These are phyloP conservation scores for Sebastes elongatus DNA, from an alignment of 2,797 vertebrate species.

Conservation along the genomic window DNA sequence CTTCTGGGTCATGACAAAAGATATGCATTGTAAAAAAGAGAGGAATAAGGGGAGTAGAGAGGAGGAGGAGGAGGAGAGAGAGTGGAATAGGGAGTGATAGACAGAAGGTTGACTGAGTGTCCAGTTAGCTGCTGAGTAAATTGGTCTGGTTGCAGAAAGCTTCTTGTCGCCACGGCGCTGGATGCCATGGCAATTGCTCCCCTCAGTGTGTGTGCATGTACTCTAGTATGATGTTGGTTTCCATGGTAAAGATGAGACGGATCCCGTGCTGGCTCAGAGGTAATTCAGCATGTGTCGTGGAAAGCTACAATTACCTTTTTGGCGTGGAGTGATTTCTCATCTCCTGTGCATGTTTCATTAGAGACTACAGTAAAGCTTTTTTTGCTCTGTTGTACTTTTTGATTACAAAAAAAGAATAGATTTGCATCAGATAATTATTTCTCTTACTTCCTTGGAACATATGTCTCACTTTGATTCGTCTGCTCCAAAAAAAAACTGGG, in stretches of 20 bases:
- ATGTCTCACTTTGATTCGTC: slow-evolving; percentile 50
- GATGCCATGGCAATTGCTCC: slow-evolving; percentile 80
- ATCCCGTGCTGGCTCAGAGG: slow-evolving; percentile 69
- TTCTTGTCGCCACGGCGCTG: slow-evolving; percentile 66
- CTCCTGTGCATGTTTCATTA: slow-evolving; percentile 33
- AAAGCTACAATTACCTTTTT: slow-evolving; percentile 64
- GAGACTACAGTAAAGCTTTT: slow-evolving; percentile 19
- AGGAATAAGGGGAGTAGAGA: slow-evolving; percentile 3
- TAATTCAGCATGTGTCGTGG: slow-evolving; percentile 72
- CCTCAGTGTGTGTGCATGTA: slow-evolving; percentile 63
- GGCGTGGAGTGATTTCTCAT: slow-evolving; percentile 58
- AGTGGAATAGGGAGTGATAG: slow-evolving; percentile 42
- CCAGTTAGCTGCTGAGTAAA: slow-evolving; percentile 69
- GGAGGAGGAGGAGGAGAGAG: not conserved
- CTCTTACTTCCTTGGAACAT: slow-evolving; percentile 35
- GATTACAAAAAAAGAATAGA: not conserved
- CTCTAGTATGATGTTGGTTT: slow-evolving; percentile 80
- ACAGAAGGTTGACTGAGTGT: slow-evolving; percentile 61
- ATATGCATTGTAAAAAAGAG: slow-evolving; percentile 35
- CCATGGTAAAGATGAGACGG: slow-evolving; percentile 81
- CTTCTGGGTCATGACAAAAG: slow-evolving; percentile 58
- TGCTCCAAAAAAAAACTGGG: slow-evolving; percentile 66
- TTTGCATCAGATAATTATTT: not conserved
- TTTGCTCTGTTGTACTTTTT: slow-evolving; percentile 22
- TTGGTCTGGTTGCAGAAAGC: slow-evolving; percentile 66